Conservation (phyloP, 2,113 vertebrate genomes). For the Daphoenositta chrysoptera region DNA sequence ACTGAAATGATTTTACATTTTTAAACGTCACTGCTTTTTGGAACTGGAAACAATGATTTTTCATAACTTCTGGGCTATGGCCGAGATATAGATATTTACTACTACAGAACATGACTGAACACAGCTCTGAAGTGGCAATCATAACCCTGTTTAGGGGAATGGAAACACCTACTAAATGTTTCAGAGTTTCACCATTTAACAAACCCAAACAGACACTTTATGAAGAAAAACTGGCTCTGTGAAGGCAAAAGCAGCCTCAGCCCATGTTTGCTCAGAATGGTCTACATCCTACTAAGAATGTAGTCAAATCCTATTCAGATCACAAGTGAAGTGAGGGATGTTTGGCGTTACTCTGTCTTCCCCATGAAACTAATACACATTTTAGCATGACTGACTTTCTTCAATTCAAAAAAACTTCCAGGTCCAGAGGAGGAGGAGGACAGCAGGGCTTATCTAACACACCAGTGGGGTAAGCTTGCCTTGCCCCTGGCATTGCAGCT, state of each 20-base stretch:
- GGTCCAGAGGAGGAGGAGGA: not conserved
- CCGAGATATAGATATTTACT: not conserved
- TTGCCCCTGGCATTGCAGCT: not conserved
- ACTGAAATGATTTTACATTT: not conserved
- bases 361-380: not conserved
- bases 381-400: not conserved
- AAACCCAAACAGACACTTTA: not conserved
- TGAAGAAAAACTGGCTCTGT: not conserved
- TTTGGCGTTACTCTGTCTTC: not conserved
- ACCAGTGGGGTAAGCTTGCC: not conserved
- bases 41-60: not conserved
- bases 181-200: not conserved
- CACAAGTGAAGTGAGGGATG: not conserved
- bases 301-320: not conserved
- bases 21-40: not conserved
- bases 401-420: not conserved
- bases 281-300: not conserved
- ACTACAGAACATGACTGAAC: not conserved
- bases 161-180: slow-evolving; percentile 1
- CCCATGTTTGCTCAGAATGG: not conserved
- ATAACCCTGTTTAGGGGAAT: not conserved
- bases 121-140: not conserved
- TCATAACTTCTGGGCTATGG: not conserved
- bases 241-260: not conserved
- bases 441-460: not conserved